Base-by-base conservation (phyloP, 2,888 invertebrate species). In the Cyclophora punctaria region DNA sequence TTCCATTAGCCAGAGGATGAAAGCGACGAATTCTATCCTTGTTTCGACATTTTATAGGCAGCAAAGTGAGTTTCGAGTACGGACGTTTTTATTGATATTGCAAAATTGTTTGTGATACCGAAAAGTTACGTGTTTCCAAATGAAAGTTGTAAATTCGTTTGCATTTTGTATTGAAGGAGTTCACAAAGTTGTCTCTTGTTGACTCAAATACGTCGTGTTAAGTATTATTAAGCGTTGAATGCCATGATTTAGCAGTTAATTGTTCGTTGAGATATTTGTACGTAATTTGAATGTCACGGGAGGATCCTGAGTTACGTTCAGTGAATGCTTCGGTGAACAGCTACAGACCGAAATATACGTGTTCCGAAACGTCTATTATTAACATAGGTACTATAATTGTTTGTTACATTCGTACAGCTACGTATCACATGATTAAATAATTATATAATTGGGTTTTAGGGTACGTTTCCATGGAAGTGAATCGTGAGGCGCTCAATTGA, bases 211-310 rank as follows among this genome's bases (percentile, higher is more conserved):
- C 4, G 7, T 7, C 7, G 20, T 7, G 4, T 3, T 2, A 43
- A 3, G 5, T 43, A 43, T 7, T 20, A 20, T 20, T 7, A 43
- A 20, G 20, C 7, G 7, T 7, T 5, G 7, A 7, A 7, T 43
- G 5, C 49, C 46, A 49, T 51, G 44, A 49, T 49, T 49, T 48
- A 45, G 46, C 44, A 47, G 48, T 57, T 63, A 62, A 60, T 69
- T 65, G 65, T 52, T 56, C 60, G 59, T 59, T 63, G 60, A 51
- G 53, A 61, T 58, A 60, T 66, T 63, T 45, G 51, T 55, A 56
- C 60, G 54, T 64, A 66, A 67, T 69, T 66, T 66, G 57, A 63
- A 63, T 59, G 59, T 63, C 58, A 64, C 58, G 61, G 52, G 50
- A 58, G 62, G 64, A 63, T 58, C 51, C 46, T 48, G 56, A 63